Evolutionary conservation across 2,888 invertebrate genomes (phyloP), one percentile per base, ranked within the genome.

Genomic region (Meghimatium bilineatum): DNA sequence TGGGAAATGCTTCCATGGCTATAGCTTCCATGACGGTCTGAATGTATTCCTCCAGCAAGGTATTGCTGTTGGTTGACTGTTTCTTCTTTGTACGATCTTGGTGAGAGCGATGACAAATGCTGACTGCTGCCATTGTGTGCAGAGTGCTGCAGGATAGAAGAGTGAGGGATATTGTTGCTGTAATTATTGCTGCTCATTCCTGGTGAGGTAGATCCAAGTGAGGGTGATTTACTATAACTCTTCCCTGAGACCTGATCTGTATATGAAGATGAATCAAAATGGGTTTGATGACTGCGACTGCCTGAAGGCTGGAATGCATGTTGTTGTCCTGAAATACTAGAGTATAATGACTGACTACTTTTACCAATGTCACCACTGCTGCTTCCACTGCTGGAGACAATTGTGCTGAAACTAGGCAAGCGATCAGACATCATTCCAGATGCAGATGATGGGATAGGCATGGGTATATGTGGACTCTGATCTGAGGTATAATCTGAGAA

Each of bases 371-470:
- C 38, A 72, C 80, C 38, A 72, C 84, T 44, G 82, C 86, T 75
- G 74, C 80, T 36, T 77, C 86, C 52, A 74, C 85, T 66, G 75
- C 83, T 75, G 72, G 82, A 84, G 74, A 85, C 85, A 34, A 87
- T 86, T 44, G 81, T 82, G n/a, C 86, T 85, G 69, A 86, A 87
- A 63, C 86, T 85, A 26, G 86, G 85, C 71, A 87, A 77, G 29
- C 84, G 83, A 34, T 86, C 87, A 38, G 84, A 80, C 72, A 83
- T 84, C 71, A 86, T 85, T 38, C 80, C 83, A 34, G 83, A 69
- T 44, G 79, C 83, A n/a, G 83, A 74, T 29, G 83, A 79, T 23
- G 83, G 79, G 20, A 83, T 49, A 44, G 83, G 74, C 83, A 83
- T 83, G 20, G 83, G 79, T 2, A 74, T 72, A 66, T 83, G 83